Base-by-base conservation (phyloP, 2,113 vertebrate species). In the Salminus brasiliensis region DNA sequence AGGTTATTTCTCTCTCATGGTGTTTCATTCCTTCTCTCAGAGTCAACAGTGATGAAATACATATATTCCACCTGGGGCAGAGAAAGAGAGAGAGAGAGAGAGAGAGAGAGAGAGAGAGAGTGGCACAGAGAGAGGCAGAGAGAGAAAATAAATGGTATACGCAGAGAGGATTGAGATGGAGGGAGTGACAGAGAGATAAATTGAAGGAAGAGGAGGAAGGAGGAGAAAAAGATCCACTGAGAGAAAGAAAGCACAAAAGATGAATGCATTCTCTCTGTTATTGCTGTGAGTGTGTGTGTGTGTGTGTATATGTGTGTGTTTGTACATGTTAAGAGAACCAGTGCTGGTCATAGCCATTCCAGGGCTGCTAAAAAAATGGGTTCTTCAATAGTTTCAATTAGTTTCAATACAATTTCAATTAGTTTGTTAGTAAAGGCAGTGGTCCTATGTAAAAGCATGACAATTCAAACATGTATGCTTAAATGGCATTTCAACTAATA, bases 131-230 rank as follows among this genome's bases (percentile, higher is more conserved):
- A 21, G 41, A 49, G 27, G 30, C 23, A 16, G 25, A 68, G 63
- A 67, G 67, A 49, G 18, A 23, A n/a, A 34, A 52, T 16, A 43
- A 47, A 76, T 45, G 68, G 49, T 57, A 21, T 39, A 65, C 53
- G 41, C n/a, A 63, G 25, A 29, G 29, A 16, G 12, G 34, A 77
- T 77, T 68, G 63, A 77, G 74, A 77, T 77, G 32, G 74, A 68
- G 39, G 34, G 52, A 43, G 52, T 34, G 76, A 45, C 53, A 25
- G 39, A 21, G 52, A 59, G 36, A 69, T 77, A 77, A 68, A 77
- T 77, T 2, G 47, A 57, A 18, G 49, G 39, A 30, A 66, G 18
- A 23, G n/a, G 18, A 10, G 29, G 43, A 45, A 25, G 45, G 32
- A 43, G 8, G 34, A 76, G 15, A 27, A 32, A 30, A 39, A 30